Conservation (phyloP, 2,888 invertebrate genomes). For the Bugulina stolonifera region DNA sequence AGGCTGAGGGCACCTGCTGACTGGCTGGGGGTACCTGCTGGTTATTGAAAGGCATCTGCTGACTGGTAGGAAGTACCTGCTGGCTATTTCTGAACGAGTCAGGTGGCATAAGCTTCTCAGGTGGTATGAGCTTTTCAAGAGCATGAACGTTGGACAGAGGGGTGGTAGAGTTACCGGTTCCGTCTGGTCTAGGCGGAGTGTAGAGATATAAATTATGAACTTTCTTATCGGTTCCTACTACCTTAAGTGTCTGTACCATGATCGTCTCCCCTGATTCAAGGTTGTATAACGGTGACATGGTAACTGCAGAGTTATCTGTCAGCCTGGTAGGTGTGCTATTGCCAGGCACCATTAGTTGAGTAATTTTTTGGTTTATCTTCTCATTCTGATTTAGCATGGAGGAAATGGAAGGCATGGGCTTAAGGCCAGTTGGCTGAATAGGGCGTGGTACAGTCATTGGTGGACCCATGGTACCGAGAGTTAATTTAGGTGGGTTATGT, state of each 20-base stretch:
- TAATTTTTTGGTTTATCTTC: background rate
- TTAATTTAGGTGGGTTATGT: too few relatives aligned
- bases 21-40: too few relatives aligned
- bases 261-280: background rate
- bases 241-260: background rate
- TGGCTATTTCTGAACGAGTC: too few relatives aligned
- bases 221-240: background rate
- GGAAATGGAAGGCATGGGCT: background rate
- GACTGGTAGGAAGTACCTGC: too few relatives aligned
- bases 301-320: background rate
- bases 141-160: too few relatives aligned
- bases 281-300: conserved; percentile 17
- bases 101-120: too few relatives aligned
- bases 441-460: background rate
- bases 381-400: background rate
- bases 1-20: too few relatives aligned
- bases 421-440: background rate
- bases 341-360: background rate
- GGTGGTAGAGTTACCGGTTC: background rate
- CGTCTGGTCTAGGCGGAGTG: conserved; percentile 1
- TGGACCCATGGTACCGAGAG: too few relatives aligned
- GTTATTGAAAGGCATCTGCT: too few relatives aligned
- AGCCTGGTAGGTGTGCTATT: background rate
- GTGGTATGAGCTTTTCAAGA: too few relatives aligned
- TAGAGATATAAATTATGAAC: conserved; percentile 8